Percentiles rank a stretch among this genome's conserved stretches.
Evolutionary conservation across 2,113 vertebrate genomes (phyloP).

Genomic region (Myrmecophaga tridactyla): DNA sequence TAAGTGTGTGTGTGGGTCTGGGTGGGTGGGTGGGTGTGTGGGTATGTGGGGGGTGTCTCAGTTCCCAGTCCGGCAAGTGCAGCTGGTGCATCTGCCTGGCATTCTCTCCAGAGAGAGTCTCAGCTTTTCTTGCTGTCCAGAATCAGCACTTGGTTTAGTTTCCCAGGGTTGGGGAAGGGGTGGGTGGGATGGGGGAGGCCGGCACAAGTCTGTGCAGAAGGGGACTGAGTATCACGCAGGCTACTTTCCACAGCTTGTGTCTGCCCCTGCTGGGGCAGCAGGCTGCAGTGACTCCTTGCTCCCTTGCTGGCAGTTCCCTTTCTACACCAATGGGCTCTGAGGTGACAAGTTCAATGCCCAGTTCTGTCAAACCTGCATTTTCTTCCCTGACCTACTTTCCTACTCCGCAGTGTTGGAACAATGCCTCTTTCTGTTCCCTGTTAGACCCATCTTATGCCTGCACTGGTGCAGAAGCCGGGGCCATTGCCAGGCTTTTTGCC

Average conservation of each 20-base stretch:
- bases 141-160: neutral
- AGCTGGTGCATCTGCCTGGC: conserved; percentile 52
- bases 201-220: neutral
- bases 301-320: conserved; percentile 74
- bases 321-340: conserved; percentile 84
- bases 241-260: neutral
- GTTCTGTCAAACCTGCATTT: conserved; percentile 85
- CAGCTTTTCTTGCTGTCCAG: neutral
- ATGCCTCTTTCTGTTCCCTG: conserved; percentile 69
- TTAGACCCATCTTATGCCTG: conserved; percentile 69
- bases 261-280: neutral
- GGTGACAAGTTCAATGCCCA: conserved; percentile 91
- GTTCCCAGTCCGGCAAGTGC: conserved; percentile 12
- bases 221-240: neutral
- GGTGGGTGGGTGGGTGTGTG: too few relatives aligned
- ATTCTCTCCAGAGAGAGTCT: conserved; percentile 42
- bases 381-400: conserved; percentile 90
- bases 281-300: neutral
- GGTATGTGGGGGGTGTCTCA: conserved; percentile 3
- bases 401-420: conserved; percentile 77
- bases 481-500: conserved; percentile 63
- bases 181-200: neutral
- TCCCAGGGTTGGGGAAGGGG: neutral
- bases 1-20: neutral
- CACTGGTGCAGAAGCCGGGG: conserved; percentile 68